Percentiles rank a stretch among this genome's conserved stretches.
Evolutionary conservation across 2,888 invertebrate species (phyloP).

Genomic region (Arge pagana): DNA sequence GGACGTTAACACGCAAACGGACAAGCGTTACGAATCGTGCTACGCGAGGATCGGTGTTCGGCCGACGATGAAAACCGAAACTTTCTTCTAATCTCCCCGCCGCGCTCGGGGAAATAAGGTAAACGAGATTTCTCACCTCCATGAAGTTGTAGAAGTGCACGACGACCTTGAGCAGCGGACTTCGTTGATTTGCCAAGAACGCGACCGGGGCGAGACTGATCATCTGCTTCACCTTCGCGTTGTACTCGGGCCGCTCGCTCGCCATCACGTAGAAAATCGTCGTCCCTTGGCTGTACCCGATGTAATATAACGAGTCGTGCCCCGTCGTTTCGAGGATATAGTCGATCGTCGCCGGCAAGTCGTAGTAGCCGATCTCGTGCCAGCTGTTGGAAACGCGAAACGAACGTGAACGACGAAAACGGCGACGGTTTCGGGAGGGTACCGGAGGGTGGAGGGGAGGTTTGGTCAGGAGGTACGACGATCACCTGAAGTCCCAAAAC

Average conservation of each 20-base stretch:
- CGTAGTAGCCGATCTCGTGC: constrained; percentile 66
- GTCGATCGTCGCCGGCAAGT: constrained; percentile 66
- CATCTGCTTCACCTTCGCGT: constrained; percentile 52
- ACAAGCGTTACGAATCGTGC: no score
- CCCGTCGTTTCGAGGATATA: constrained; percentile 59
- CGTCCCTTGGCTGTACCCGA: constrained; percentile 68
- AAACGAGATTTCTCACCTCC: constrained; percentile 41
- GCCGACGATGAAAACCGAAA: no score
- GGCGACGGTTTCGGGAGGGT: background rate
- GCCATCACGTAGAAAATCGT: constrained; percentile 54
- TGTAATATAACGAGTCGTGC: constrained; percentile 59
- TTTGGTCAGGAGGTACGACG: background rate
- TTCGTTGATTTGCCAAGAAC: constrained; percentile 52
- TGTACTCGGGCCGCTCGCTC: constrained; percentile 55
- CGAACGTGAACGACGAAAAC: background rate
- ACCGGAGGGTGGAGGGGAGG: no score
- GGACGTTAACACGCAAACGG: no score
- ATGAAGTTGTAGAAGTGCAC: constrained; percentile 47
- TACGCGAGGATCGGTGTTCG: no score
- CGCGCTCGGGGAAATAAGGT: no score
- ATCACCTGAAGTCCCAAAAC: constrained; percentile 56
- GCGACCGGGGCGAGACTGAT: constrained; percentile 56
- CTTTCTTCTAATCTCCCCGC: no score
- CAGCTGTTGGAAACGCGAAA: constrained; percentile 55
- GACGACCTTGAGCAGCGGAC: constrained; percentile 48